phyloP scores from a whole-genome alignment of 2,888 invertebrate species.

The Loripinus fragilis region DNA sequence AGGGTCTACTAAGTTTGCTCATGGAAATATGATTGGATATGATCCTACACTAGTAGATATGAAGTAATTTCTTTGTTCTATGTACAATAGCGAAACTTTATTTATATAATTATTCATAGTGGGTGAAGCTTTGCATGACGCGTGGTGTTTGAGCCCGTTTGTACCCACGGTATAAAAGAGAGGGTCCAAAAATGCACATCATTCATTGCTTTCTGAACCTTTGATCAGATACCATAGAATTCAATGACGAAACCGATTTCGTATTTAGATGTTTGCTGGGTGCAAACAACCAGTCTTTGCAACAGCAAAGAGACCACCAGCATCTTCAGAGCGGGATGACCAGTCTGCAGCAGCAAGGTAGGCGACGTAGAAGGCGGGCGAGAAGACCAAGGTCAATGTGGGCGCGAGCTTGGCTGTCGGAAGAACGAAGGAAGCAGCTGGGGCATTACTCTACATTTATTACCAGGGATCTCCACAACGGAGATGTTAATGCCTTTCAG shows the following conservation, averaged over 20 bases:
- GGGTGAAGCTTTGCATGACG: too few relatives aligned
- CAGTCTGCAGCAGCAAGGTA: conserved; percentile 10
- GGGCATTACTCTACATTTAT: conserved; percentile 11
- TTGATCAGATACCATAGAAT: neutral
- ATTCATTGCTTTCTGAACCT: neutral
- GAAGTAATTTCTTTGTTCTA: too few relatives aligned
- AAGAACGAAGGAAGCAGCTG: conserved; percentile 5
- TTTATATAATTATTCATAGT: too few relatives aligned
- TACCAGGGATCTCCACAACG: neutral
- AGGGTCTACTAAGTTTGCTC: too few relatives aligned
- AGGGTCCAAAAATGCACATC: neutral
- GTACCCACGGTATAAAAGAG: too few relatives aligned
- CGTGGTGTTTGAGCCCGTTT: too few relatives aligned
- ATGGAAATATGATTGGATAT: too few relatives aligned
- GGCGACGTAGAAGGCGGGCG: conserved; percentile 1
- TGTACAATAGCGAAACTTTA: too few relatives aligned
- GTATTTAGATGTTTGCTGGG: conserved; percentile 21
- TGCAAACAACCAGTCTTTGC: conserved; percentile 12
- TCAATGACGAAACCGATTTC: conserved; percentile 19
- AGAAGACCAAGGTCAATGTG: conserved; percentile 10
- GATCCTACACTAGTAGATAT: too few relatives aligned
- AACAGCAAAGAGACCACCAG: neutral
- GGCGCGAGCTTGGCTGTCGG: neutral
- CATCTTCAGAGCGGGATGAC: conserved; percentile 4
- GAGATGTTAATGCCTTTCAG: conserved; percentile 26